Percentiles rank a stretch among this genome's conserved stretches.
phyloP scores from a whole-genome alignment of 2,113 vertebrate genomes.

The Leptobrachium ailaonicum region DNA sequence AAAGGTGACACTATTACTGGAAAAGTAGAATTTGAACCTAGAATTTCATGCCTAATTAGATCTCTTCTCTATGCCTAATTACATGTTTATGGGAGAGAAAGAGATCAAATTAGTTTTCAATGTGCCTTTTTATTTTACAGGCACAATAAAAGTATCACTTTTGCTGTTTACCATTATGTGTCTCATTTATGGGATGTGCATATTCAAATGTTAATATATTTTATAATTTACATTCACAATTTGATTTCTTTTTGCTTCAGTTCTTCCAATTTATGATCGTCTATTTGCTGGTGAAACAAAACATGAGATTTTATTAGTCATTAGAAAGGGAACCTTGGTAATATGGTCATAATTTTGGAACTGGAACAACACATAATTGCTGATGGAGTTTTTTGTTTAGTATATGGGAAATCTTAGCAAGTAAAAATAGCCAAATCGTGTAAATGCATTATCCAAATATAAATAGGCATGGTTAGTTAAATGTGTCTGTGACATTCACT shows the following conservation, averaged over 20 bases:
- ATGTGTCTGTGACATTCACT: not conserved
- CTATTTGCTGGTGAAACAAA: conserved; percentile 52
- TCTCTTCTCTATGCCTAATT: too few species aligned
- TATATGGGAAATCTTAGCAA: conserved; percentile 63
- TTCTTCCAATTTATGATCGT: conserved; percentile 55
- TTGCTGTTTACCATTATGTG: not conserved
- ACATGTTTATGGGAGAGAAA: too few species aligned
- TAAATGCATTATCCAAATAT: not conserved
- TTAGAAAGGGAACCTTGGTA: conserved; percentile 60
- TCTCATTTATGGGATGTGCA: not conserved
- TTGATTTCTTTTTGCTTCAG: conserved; percentile 36
- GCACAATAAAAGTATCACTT: not conserved
- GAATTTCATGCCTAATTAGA: too few species aligned
- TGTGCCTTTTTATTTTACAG: too few species aligned
- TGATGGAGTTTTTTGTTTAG: conserved; percentile 67
- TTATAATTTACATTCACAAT: not conserved
- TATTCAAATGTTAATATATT: not conserved
- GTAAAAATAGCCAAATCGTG: conserved; percentile 41
- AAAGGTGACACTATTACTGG: too few species aligned
- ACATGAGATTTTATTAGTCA: conserved; percentile 65
- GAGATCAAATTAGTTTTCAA: too few species aligned
- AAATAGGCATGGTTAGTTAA: not conserved
- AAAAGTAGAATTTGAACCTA: too few species aligned
- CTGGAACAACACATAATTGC: conserved; percentile 56
- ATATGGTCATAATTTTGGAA: conserved; percentile 62